Percentiles rank a stretch among this genome's conserved stretches.
Conservation (phyloP, 2,797 vertebrate genomes). For the Selene dorsalis region DNA sequence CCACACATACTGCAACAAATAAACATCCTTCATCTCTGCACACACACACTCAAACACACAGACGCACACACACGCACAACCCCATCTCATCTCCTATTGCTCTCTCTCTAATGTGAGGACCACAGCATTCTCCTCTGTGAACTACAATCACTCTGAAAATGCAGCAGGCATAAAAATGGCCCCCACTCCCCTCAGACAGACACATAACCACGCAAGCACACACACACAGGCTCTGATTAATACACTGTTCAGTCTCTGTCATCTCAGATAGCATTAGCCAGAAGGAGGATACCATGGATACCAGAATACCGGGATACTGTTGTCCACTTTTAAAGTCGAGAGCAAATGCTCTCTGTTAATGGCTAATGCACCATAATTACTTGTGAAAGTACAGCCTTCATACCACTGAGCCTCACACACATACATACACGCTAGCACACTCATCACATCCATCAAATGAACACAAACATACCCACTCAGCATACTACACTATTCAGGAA, state of each 20-base stretch:
- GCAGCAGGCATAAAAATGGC: conserved; percentile 55
- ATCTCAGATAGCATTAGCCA: conserved; percentile 59
- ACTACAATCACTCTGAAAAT: conserved; percentile 62
- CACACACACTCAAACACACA: conserved; percentile 3
- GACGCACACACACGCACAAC: conserved; percentile 18
- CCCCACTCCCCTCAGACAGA: conserved; percentile 26
- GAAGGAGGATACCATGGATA: conserved; percentile 48
- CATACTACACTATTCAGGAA: conserved; percentile 63
- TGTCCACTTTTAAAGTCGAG: conserved; percentile 54
- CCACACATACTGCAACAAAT: conserved; percentile 62
- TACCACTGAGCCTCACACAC: conserved; percentile 32
- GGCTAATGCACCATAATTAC: conserved; percentile 66
- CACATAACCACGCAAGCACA: conserved; percentile 21
- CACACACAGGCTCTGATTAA: conserved; percentile 42
- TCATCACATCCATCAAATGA: conserved; percentile 25
- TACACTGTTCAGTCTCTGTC: conserved; percentile 40
- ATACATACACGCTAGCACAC: conserved; percentile 20
- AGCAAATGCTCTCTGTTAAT: conserved; percentile 62
- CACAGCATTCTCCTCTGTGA: conserved; percentile 53
- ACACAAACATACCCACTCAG: conserved; percentile 58
- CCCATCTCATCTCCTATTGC: conserved; percentile 24
- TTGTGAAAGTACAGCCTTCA: conserved; percentile 51
- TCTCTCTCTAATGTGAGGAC: conserved; percentile 38
- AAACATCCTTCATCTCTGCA: conserved; percentile 58
- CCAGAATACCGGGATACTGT: no score